A percentile compares a stretch with the other conserved stretches of the same genome.
These are phyloP conservation scores for Caligus rogercresseyi DNA, from an alignment of 1,140 invertebrate species.

Conservation along the genomic window DNA sequence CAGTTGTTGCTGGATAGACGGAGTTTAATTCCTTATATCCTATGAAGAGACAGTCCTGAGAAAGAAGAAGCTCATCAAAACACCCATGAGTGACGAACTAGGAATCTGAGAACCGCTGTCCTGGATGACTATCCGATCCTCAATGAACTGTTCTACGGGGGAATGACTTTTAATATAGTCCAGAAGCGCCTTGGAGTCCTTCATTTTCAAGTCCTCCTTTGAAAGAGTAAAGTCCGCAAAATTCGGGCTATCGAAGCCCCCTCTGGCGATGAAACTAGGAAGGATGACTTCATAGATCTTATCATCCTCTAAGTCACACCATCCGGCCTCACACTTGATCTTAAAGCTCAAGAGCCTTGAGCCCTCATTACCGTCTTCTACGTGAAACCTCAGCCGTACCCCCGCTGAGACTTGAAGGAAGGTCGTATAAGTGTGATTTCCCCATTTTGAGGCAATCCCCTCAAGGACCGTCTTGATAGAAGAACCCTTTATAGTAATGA, in stretches of 20 bases:
- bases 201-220: not conserved
- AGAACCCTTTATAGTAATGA: slow-evolving; percentile 42
- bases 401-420: slow-evolving; percentile 34
- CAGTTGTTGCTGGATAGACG: too few relatives aligned
- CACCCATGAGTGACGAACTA: too few relatives aligned
- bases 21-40: too few relatives aligned
- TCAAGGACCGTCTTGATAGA: slow-evolving; percentile 42
- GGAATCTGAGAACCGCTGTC: too few relatives aligned
- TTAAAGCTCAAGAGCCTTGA: slow-evolving; percentile 40
- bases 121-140: too few relatives aligned
- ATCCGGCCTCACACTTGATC: slow-evolving; percentile 40
- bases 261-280: slow-evolving; percentile 41
- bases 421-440: not conserved
- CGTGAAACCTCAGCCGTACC: slow-evolving; percentile 39
- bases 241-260: slow-evolving; percentile 39
- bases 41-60: too few relatives aligned
- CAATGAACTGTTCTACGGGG: not conserved
- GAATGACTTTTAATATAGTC: not conserved
- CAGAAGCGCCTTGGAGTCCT: not conserved
- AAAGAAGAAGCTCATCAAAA: too few relatives aligned
- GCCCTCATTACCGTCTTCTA: slow-evolving; percentile 25
- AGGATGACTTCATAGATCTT: slow-evolving; percentile 40
- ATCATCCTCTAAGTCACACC: slow-evolving; percentile 33
- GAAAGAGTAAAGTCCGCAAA: too few relatives aligned
- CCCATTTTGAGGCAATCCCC: slow-evolving; percentile 28